phyloP scores from a whole-genome alignment of 2,888 invertebrate species.

The Geotrupes spiniger region DNA sequence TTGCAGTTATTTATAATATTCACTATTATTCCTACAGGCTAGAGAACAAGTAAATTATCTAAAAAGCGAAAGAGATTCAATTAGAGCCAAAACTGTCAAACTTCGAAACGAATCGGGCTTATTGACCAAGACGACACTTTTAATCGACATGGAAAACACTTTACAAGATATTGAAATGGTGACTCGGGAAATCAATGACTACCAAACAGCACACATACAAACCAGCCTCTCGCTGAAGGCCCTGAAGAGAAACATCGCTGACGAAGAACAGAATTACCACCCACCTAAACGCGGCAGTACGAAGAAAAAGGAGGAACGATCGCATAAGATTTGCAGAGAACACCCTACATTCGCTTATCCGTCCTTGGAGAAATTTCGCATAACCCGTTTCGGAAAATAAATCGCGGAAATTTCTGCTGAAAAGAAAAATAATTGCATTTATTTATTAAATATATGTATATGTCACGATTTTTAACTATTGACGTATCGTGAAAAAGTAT shows the following conservation, averaged over 20 bases:
- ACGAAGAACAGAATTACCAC: constrained; percentile 25
- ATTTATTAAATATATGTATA: no score
- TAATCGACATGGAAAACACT: constrained; percentile 52
- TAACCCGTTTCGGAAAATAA: background rate
- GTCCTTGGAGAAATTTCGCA: background rate
- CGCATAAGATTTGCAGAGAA: constrained; percentile 13
- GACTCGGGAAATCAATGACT: constrained; percentile 26
- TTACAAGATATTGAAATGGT: constrained; percentile 40
- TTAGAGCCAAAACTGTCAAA: constrained; percentile 47
- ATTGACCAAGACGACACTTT: constrained; percentile 51
- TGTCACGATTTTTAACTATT: no score
- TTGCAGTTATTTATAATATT: no score
- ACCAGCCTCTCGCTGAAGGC: constrained; percentile 24
- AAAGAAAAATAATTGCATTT: no score
- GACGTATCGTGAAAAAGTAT: no score
- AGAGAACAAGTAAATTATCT: constrained; percentile 45
- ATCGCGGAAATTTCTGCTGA: no score
- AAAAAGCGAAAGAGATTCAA: constrained; percentile 47
- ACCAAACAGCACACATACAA: constrained; percentile 25
- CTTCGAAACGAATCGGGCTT: constrained; percentile 52
- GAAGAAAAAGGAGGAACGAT: constrained; percentile 3
- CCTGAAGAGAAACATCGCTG: constrained; percentile 26
- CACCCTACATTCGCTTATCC: background rate
- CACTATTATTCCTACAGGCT: no score
- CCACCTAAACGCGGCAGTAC: constrained; percentile 11